These are phyloP conservation scores for Notospermus geniculatus DNA, from an alignment of 1,140 invertebrate species.

Conservation along the genomic window DNA sequence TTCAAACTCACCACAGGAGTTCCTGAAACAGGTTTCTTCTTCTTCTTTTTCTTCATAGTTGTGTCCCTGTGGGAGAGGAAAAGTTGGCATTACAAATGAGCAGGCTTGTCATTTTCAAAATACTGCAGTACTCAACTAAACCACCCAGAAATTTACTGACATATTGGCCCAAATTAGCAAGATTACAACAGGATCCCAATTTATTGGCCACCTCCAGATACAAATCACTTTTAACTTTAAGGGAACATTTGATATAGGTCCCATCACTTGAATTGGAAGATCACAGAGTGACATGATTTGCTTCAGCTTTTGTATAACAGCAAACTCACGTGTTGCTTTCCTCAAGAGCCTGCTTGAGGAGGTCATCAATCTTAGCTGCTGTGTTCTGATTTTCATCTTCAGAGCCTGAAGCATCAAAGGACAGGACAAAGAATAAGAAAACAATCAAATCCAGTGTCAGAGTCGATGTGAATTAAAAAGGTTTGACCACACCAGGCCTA, in stretches of 20 bases:
- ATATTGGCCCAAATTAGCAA: no score
- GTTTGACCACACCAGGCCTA: no score
- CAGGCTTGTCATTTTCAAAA: no score
- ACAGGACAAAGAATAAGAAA: not conserved
- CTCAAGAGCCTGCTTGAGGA: slow-evolving; percentile 43
- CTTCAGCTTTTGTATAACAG: not conserved
- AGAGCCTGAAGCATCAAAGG: slow-evolving; percentile 18
- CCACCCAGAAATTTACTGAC: no score
- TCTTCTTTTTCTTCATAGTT: slow-evolving; percentile 40
- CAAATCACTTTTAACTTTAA: no score
- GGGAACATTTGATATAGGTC: no score
- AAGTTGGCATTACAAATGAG: not conserved
- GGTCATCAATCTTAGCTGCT: slow-evolving; percentile 32
- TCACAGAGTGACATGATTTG: not conserved
- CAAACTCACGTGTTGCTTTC: slow-evolving; percentile 37
- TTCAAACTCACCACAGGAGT: slow-evolving; percentile 22
- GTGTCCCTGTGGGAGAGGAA: slow-evolving; percentile 32
- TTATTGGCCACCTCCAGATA: no score
- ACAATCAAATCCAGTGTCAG: no score
- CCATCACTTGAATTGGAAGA: no score
- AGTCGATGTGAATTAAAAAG: no score
- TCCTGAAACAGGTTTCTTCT: slow-evolving; percentile 26
- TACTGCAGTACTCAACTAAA: no score
- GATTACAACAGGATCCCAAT: no score
- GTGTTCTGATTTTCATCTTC: slow-evolving; percentile 24